phyloP scores from a whole-genome alignment of 2,113 vertebrate species.

The Spheniscus mendiculus region DNA sequence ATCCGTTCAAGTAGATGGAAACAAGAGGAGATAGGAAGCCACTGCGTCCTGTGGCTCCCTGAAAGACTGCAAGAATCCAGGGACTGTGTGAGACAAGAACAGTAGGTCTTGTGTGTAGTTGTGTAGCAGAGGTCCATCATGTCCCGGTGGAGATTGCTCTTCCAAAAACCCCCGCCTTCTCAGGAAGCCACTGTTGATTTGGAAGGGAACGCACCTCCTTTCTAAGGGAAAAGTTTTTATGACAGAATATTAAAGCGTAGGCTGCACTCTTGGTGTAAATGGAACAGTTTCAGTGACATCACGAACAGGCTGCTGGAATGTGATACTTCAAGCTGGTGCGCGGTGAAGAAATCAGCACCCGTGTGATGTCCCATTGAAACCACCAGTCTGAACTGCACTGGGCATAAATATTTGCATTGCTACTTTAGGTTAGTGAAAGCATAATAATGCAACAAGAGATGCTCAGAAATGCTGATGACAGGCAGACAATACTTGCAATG shows the following conservation, averaged over 20 bases:
- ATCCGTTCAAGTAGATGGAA: background rate
- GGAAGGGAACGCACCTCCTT: background rate
- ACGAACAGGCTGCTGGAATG: background rate
- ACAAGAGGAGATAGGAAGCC: background rate
- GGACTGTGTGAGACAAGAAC: background rate
- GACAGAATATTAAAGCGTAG: background rate
- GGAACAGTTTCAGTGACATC: background rate
- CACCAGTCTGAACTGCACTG: background rate
- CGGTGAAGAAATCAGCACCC: background rate
- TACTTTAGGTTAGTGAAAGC: background rate
- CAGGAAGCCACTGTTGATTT: background rate
- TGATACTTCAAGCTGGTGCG: background rate
- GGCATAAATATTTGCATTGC: background rate
- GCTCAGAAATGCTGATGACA: background rate
- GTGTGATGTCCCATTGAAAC: background rate
- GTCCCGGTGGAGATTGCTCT: background rate
- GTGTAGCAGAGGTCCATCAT: background rate
- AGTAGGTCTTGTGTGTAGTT: background rate
- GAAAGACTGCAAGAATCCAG: background rate
- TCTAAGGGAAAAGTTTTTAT: background rate
- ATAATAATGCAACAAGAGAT: background rate
- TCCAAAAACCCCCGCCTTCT: background rate
- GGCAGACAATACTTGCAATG: background rate
- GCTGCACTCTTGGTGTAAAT: background rate
- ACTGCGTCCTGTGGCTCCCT: background rate